Evolutionary conservation across 1,140 invertebrate genomes (phyloP).

Genomic region (Lucilia sericata): DNA sequence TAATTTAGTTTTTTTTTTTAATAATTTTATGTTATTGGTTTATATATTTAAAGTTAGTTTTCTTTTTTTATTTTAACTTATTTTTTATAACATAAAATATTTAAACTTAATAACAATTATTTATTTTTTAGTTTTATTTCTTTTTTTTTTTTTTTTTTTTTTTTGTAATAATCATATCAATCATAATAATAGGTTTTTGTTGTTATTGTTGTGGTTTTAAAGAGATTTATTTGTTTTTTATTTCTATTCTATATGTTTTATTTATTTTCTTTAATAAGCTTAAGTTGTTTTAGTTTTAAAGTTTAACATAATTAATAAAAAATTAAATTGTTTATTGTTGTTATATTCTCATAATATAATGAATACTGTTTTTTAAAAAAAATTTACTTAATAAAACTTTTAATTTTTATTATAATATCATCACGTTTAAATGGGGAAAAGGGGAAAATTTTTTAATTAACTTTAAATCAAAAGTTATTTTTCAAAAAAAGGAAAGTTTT

Average conservation of each 20-base stretch:
- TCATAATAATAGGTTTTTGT: background rate
- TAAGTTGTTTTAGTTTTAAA: background rate
- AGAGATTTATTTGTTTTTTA: conserved; percentile 8
- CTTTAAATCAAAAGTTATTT: background rate
- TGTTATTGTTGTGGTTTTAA: background rate
- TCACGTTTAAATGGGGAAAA: background rate
- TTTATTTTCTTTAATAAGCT: conserved; percentile 1
- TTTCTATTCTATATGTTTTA: background rate
- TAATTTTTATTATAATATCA: background rate
- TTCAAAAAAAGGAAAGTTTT: too few relatives aligned
- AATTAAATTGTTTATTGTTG: background rate
- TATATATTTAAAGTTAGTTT: background rate
- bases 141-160: background rate
- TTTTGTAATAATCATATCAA: background rate
- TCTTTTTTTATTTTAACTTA: too few relatives aligned
- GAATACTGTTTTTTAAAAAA: conserved; percentile 2
- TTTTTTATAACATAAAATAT: background rate
- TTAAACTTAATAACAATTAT: conserved; percentile 25
- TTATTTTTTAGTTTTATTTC: background rate
- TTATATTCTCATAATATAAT: conserved; percentile 26
- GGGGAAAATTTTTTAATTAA: background rate
- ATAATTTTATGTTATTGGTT: background rate
- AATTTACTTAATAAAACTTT: conserved; percentile 9
- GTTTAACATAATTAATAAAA: conserved; percentile 27
- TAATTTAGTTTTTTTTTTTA: background rate